Conservation (phyloP, 2,797 vertebrate species). For the Trichosurus vulpecula region DNA sequence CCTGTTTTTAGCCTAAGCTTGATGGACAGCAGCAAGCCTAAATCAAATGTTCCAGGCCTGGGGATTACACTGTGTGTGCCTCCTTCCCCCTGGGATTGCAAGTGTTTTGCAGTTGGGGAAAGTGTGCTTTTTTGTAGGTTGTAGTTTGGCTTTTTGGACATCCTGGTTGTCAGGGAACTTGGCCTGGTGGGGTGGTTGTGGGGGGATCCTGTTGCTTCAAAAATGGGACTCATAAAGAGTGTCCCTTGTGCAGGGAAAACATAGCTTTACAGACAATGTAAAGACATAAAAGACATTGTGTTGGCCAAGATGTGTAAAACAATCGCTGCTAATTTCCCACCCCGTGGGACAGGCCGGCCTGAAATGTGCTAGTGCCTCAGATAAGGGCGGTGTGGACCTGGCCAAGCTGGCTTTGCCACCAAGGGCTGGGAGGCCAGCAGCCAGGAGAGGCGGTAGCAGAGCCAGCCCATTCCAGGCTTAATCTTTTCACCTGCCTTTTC, state of each 20-base stretch:
- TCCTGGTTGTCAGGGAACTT: slow-evolving; percentile 30
- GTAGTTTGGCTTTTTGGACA: not conserved
- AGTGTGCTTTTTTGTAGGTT: slow-evolving; percentile 23
- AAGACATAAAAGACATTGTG: slow-evolving; percentile 87
- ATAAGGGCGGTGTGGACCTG: slow-evolving; percentile 84
- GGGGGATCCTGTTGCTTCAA: slow-evolving; percentile 80
- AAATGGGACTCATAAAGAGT: slow-evolving; percentile 78
- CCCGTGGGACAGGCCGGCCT: slow-evolving; percentile 84
- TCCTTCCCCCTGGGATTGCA: not conserved
- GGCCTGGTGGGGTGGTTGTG: not conserved
- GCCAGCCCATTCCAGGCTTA: slow-evolving; percentile 87
- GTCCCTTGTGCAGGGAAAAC: slow-evolving; percentile 79
- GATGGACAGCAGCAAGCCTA: not conserved
- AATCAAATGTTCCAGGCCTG: not conserved
- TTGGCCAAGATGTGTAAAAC: slow-evolving; percentile 85
- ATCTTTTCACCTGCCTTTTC: slow-evolving; percentile 90
- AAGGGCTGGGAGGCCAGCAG: slow-evolving; percentile 85
- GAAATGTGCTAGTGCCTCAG: slow-evolving; percentile 86
- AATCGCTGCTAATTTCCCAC: slow-evolving; percentile 89
- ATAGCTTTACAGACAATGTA: slow-evolving; percentile 79
- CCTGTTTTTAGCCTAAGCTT: not conserved
- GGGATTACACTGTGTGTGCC: not conserved
- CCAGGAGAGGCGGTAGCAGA: slow-evolving; percentile 88
- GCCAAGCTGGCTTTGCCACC: slow-evolving; percentile 83
- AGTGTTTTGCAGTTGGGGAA: slow-evolving; percentile 17